Conservation (phyloP, 1,140 invertebrate species). For the Drosophila littoralis region DNA sequence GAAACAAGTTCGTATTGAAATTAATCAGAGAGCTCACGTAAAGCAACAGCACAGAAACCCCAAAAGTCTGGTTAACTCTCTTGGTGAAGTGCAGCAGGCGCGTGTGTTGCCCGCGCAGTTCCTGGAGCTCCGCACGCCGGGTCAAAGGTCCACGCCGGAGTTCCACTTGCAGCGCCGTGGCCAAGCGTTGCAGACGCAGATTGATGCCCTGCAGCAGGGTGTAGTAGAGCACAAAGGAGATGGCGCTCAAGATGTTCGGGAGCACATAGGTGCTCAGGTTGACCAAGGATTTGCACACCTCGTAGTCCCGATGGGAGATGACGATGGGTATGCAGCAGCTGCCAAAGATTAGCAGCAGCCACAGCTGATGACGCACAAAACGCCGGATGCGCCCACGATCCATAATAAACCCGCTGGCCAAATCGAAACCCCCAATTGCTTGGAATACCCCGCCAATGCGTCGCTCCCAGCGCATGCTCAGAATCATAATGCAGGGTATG, state of each 20-base stretch:
- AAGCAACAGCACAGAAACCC: conserved; percentile 58
- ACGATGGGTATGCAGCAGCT: conserved; percentile 15
- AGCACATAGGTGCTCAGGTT: conserved; percentile 50
- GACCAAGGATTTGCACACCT: not conserved
- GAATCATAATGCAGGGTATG: conserved; percentile 33
- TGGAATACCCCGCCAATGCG: conserved; percentile 23
- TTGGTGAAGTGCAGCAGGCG: conserved; percentile 55
- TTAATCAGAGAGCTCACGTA: conserved; percentile 71
- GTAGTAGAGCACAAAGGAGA: conserved; percentile 62
- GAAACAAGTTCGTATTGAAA: conserved; percentile 66
- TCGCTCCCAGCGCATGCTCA: conserved; percentile 39
- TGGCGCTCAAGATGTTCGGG: conserved; percentile 50
- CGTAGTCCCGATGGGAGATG: conserved; percentile 6
- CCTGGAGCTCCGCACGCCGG: conserved; percentile 19
- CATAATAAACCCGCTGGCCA: conserved; percentile 32
- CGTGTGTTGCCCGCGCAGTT: conserved; percentile 47
- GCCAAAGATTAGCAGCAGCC: conserved; percentile 31
- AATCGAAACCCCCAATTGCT: conserved; percentile 43
- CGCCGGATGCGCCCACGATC: not conserved
- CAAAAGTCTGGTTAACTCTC: conserved; percentile 51
- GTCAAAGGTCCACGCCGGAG: not conserved
- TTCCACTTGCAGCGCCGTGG: conserved; percentile 14
- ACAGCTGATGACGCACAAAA: conserved; percentile 31
- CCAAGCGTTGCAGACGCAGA: conserved; percentile 33
- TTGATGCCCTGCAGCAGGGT: conserved; percentile 39